phyloP scores from a whole-genome alignment of 2,888 invertebrate species.

The Pocota personata region DNA sequence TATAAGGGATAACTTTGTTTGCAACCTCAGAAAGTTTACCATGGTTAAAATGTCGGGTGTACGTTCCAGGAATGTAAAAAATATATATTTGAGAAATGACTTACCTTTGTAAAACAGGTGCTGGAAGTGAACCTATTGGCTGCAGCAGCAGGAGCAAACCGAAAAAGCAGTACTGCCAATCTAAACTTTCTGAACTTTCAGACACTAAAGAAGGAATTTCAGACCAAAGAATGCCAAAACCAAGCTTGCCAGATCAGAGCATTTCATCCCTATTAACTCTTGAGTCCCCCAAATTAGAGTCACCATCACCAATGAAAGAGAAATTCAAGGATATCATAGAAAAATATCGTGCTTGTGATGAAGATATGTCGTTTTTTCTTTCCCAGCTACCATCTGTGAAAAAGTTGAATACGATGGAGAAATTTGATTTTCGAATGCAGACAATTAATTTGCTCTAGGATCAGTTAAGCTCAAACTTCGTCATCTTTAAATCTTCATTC shows the following conservation, averaged over 20 bases:
- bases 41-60: too few relatives aligned
- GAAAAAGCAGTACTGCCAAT: too few relatives aligned
- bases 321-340: neutral
- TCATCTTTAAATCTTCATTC: neutral
- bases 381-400: neutral
- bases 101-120: too few relatives aligned
- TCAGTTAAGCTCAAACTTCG: neutral
- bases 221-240: neutral
- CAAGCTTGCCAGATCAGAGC: neutral
- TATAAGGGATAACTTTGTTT: too few relatives aligned
- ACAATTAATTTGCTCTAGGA: neutral
- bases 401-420: neutral
- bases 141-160: too few relatives aligned
- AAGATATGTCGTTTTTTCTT: neutral
- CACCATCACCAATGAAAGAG: neutral
- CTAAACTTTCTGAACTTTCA: too few relatives aligned
- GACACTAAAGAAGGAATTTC: too few relatives aligned
- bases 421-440: conserved; percentile 7
- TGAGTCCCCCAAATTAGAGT: neutral
- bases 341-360: neutral
- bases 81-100: too few relatives aligned
- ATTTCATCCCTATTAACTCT: neutral
- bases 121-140: too few relatives aligned
- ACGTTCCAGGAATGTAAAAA: too few relatives aligned
- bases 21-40: too few relatives aligned